Conservation (phyloP, 2,113 vertebrate genomes). For the Cynoglossus semilaevis region DNA sequence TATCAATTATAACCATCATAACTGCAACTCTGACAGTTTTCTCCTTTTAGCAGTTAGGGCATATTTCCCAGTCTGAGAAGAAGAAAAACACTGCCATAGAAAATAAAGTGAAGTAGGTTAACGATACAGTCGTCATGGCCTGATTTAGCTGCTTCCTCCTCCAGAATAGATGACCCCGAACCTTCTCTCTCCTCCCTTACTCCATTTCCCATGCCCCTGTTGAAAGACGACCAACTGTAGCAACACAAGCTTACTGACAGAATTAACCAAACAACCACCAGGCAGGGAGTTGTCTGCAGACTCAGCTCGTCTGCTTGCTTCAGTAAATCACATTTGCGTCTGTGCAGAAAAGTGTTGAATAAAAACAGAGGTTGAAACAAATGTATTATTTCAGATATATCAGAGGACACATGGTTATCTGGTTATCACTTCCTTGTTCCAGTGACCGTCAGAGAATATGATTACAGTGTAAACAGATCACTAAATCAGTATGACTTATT, state of each 20-base stretch:
- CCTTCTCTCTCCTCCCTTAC: slow-evolving; percentile 20
- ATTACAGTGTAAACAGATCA: too few relatives aligned
- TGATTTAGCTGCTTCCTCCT: slow-evolving; percentile 59
- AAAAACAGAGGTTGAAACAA: too few relatives aligned
- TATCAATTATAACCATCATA: too few relatives aligned
- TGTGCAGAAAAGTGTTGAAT: not conserved
- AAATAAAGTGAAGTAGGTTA: slow-evolving; percentile 71
- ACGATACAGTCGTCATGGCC: slow-evolving; percentile 52
- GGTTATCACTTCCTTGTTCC: too few relatives aligned
- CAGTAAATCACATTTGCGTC: not conserved
- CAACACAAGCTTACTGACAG: slow-evolving; percentile 5
- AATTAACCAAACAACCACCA: slow-evolving; percentile 21
- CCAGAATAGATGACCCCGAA: slow-evolving; percentile 78
- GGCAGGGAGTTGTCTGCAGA: not conserved
- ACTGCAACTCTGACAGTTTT: not conserved
- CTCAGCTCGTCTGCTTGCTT: not conserved
- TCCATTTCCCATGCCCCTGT: slow-evolving; percentile 44
- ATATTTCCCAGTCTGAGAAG: slow-evolving; percentile 19
- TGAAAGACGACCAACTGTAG: slow-evolving; percentile 25
- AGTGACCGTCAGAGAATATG: too few relatives aligned
- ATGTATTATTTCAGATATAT: too few relatives aligned
- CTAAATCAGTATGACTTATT: too few relatives aligned
- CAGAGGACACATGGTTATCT: too few relatives aligned
- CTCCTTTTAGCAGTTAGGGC: slow-evolving; percentile 20
- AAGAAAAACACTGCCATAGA: slow-evolving; percentile 16